Conservation (phyloP, 2,888 invertebrate genomes). For the Ditylenchus weischeri region DNA sequence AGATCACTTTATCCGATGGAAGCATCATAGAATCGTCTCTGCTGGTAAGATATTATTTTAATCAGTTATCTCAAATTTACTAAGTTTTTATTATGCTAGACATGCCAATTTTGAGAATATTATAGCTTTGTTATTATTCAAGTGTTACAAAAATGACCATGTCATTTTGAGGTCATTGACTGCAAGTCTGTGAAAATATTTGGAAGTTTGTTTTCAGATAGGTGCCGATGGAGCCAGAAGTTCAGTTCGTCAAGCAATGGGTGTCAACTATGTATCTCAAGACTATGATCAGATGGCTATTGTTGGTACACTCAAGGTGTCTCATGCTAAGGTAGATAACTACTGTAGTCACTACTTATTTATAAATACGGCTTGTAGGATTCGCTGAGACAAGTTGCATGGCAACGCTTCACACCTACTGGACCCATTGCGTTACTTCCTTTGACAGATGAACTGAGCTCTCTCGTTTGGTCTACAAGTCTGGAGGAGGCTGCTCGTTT, state of each 20-base stretch:
- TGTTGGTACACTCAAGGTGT: conserved; percentile 80
- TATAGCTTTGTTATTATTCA: no score
- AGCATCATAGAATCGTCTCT: conserved; percentile 60
- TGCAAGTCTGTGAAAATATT: background rate
- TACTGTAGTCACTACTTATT: background rate
- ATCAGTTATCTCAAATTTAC: no score
- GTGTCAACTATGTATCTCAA: conserved; percentile 75
- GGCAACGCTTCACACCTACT: conserved; percentile 88
- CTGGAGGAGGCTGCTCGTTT: conserved; percentile 73
- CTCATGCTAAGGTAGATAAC: conserved; percentile 12
- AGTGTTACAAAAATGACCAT: background rate
- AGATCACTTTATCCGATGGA: conserved; percentile 59
- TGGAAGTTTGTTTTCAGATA: conserved; percentile 66
- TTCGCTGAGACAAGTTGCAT: conserved; percentile 79
- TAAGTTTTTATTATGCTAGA: no score
- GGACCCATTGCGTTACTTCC: conserved; percentile 91
- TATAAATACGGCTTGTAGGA: conserved; percentile 63
- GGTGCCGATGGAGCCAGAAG: conserved; percentile 94
- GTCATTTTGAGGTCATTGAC: conserved; percentile 7
- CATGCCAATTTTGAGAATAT: no score
- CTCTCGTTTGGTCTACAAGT: conserved; percentile 89
- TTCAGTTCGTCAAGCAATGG: conserved; percentile 76
- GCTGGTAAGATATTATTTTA: conserved; percentile 55
- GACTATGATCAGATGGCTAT: conserved; percentile 85
- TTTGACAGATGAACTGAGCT: conserved; percentile 74